Evolutionary conservation across 2,888 invertebrate genomes (phyloP).

Genomic region (Formica aserva): DNA sequence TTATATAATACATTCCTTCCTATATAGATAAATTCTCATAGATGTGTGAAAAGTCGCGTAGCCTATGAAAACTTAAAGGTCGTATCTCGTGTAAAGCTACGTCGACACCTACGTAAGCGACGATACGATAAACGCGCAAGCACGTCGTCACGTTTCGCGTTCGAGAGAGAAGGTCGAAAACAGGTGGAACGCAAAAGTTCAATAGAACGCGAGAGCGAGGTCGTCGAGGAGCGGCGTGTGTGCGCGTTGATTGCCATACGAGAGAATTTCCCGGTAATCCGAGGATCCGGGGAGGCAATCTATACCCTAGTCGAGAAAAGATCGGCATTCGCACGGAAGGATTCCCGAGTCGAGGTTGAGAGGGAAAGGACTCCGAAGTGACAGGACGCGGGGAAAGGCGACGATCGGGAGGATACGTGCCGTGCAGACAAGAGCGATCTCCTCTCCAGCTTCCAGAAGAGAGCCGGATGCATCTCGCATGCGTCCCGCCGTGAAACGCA

Average conservation of each 20-base stretch:
- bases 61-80: constrained; percentile 48
- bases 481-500: constrained; percentile 73
- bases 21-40: constrained; percentile 26
- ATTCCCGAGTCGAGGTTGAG: constrained; percentile 39
- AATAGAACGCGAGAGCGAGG: constrained; percentile 30
- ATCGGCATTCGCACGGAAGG: neutral
- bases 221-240: constrained; percentile 18
- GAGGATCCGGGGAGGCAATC: constrained; percentile 4
- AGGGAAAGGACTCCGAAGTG: constrained; percentile 45
- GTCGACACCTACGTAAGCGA: constrained; percentile 11
- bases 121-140: constrained; percentile 21
- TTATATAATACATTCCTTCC: constrained; percentile 1
- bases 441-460: constrained; percentile 56
- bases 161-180: constrained; percentile 34
- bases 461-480: constrained; percentile 34
- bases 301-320: constrained; percentile 1
- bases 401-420: constrained; percentile 54
- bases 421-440: constrained; percentile 58
- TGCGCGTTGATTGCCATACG: constrained; percentile 33
- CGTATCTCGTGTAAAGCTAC: constrained; percentile 20
- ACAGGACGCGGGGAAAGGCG: neutral
- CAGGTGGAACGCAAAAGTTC: constrained; percentile 44
- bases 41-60: constrained; percentile 36
- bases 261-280: constrained; percentile 41
- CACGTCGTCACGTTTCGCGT: constrained; percentile 6